A percentile compares a stretch with the other conserved stretches of the same genome.
Evolutionary conservation across 1,140 invertebrate species (phyloP).

Genomic region (Pectinophora gossypiella): DNA sequence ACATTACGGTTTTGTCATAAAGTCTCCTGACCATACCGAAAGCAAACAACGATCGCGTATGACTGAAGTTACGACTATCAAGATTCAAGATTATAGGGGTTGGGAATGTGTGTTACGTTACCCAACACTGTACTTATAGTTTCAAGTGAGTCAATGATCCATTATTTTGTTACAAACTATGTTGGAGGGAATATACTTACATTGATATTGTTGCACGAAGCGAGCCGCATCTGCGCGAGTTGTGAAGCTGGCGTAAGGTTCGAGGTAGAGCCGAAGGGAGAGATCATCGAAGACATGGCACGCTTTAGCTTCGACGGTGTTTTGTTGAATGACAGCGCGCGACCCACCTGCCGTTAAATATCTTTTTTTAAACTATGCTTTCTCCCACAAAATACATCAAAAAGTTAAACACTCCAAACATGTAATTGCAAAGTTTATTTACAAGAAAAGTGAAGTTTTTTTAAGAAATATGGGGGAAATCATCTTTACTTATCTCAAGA

Average conservation of each 20-base stretch:
- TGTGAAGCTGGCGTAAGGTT: conserved; percentile 82
- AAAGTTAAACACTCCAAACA: too few species aligned
- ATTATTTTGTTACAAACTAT: too few species aligned
- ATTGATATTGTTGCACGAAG: conserved; percentile 89
- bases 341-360: conserved; percentile 78
- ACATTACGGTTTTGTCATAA: conserved; percentile 4
- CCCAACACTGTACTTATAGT: too few species aligned
- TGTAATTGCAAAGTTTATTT: too few species aligned
- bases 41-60: too few species aligned
- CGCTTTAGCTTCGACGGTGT: conserved; percentile 95
- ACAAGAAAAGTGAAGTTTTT: too few species aligned
- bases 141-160: neutral
- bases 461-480: too few species aligned
- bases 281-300: conserved; percentile 94
- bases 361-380: neutral
- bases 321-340: conserved; percentile 96
- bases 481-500: too few species aligned
- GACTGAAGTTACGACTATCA: too few species aligned
- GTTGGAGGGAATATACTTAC: conserved; percentile 81
- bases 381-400: neutral
- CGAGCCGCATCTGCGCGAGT: conserved; percentile 87
- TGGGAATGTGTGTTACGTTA: too few species aligned
- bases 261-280: conserved; percentile 88
- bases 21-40: too few species aligned
- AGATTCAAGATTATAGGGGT: too few species aligned